phyloP scores from a whole-genome alignment of 2,113 vertebrate species.

The Paradoxurus hermaphroditus region DNA sequence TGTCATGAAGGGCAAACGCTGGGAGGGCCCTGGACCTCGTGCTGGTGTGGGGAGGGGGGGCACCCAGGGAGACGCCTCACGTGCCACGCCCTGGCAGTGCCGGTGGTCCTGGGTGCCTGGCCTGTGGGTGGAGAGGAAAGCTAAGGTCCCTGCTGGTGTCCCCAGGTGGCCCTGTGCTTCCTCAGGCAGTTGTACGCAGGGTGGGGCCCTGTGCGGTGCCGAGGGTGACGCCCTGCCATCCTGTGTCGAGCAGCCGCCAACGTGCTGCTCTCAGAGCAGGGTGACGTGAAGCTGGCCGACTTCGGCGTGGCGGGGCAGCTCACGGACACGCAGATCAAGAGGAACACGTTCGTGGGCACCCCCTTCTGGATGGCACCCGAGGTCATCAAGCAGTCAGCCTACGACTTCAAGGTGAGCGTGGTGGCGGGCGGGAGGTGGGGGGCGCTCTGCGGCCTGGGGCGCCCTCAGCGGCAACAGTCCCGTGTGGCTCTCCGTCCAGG shows the following conservation, averaged over 20 bases:
- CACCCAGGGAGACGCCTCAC: accelerated
- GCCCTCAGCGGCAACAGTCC: background rate
- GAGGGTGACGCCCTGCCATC: background rate
- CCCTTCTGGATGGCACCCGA: slow-evolving; percentile 99
- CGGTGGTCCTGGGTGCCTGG: background rate
- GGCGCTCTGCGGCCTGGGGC: accelerated
- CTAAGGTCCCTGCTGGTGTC: background rate
- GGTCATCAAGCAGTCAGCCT: slow-evolving; percentile 98
- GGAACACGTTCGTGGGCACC: slow-evolving; percentile 98
- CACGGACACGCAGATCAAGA: slow-evolving; percentile 99
- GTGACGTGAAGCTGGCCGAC: slow-evolving; percentile 98
- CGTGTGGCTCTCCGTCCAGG: slow-evolving; percentile 81
- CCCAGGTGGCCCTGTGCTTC: background rate
- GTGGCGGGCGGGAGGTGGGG: accelerated
- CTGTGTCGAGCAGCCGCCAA: slow-evolving; percentile 90
- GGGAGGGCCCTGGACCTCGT: too few species aligned
- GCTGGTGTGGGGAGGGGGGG: too few species aligned
- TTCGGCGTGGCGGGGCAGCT: slow-evolving; percentile 98
- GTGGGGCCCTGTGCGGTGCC: accelerated
- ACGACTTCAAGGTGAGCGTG: slow-evolving; percentile 94
- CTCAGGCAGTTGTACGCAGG: background rate
- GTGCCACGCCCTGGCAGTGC: accelerated
- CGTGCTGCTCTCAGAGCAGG: slow-evolving; percentile 96
- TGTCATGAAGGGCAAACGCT: accelerated
- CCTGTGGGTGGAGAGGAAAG: background rate